phyloP scores from a whole-genome alignment of 1,140 invertebrate species.

The Bombus huntii region DNA sequence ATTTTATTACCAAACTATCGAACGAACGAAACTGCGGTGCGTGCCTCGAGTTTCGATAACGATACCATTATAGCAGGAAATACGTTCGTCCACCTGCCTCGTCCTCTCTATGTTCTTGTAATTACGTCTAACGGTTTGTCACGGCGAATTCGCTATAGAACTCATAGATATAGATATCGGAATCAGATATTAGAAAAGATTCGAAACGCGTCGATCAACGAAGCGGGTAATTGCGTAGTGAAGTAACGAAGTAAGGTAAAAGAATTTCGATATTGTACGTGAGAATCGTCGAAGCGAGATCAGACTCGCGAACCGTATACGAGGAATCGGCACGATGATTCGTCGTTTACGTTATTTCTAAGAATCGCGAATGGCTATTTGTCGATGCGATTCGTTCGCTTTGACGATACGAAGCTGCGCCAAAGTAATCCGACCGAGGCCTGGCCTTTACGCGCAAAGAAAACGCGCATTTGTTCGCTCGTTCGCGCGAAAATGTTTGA shows the following conservation, averaged over 20 bases:
- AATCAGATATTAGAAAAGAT: too few species aligned
- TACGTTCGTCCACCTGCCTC: background rate
- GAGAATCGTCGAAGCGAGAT: background rate
- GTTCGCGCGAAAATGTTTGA: background rate
- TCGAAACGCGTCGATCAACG: background rate
- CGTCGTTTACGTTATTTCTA: background rate
- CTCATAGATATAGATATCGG: too few species aligned
- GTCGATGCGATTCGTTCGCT: too few species aligned
- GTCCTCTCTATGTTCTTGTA: background rate
- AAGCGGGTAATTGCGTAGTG: background rate
- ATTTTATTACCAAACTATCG: too few species aligned
- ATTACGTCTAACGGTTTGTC: background rate
- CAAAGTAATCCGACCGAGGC: background rate
- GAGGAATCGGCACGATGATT: slow-evolving; percentile 20
- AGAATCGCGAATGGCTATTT: background rate
- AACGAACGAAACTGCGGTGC: too few species aligned
- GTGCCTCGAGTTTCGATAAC: background rate
- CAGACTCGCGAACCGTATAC: background rate
- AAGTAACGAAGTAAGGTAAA: background rate
- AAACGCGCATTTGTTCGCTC: background rate
- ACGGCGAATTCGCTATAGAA: too few species aligned
- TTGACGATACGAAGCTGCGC: too few species aligned
- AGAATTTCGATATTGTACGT: background rate
- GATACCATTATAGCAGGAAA: background rate
- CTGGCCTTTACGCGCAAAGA: background rate